Percentiles rank a stretch among this genome's conserved stretches.
phyloP scores from a whole-genome alignment of 2,888 invertebrate genomes.

The Protula sp. region DNA sequence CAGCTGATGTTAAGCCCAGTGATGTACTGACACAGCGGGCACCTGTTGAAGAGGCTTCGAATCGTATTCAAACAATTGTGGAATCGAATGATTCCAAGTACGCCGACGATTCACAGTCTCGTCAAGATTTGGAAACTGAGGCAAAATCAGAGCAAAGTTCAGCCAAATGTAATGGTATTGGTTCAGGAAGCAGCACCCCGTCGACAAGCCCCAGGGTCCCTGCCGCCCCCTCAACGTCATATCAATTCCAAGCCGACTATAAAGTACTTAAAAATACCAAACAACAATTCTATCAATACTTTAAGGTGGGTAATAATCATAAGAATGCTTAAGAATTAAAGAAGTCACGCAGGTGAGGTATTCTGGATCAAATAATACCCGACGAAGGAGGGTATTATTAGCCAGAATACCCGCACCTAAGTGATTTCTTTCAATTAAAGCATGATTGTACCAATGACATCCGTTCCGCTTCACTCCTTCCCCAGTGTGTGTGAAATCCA shows the following conservation, averaged over 20 bases:
- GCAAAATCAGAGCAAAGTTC: neutral
- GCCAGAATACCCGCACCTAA: no score
- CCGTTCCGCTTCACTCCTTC: no score
- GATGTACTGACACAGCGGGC: neutral
- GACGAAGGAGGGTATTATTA: no score
- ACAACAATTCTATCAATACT: constrained; percentile 37
- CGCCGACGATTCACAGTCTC: neutral
- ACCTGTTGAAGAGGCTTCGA: neutral
- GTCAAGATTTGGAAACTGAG: neutral
- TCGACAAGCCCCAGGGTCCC: constrained; percentile 6
- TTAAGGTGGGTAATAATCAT: no score
- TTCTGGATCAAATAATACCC: no score
- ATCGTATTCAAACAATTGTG: no score
- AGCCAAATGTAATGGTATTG: no score
- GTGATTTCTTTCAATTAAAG: no score
- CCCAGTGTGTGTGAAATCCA: no score
- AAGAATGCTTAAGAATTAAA: no score
- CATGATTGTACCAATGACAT: no score
- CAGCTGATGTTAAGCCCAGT: neutral
- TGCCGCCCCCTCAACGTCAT: constrained; percentile 33
- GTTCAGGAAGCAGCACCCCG: neutral
- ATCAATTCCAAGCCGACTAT: constrained; percentile 47
- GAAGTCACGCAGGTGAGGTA: no score
- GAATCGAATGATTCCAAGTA: neutral
- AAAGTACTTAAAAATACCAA: constrained; percentile 34